A percentile compares a stretch with the other conserved stretches of the same genome.
Evolutionary conservation across 1,140 invertebrate genomes (phyloP).

Genomic region (Gerris buenoi): DNA sequence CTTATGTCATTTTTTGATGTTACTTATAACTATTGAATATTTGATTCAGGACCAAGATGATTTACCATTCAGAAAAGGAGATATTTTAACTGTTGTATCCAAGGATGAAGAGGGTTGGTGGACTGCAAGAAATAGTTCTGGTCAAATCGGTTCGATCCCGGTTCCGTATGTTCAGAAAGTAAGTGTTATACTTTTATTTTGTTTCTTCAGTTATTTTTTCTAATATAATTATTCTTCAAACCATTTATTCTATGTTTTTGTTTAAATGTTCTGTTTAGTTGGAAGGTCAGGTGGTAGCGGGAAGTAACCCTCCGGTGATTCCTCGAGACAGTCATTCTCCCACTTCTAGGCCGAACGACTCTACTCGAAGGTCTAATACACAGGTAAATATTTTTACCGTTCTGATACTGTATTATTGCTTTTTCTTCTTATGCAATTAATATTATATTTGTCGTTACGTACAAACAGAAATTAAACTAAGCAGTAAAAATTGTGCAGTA

Average conservation of each 20-base stretch:
- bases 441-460: too few relatives aligned
- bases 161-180: constrained; percentile 77
- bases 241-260: not conserved
- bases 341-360: constrained; percentile 24
- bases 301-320: not conserved
- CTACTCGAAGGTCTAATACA: constrained; percentile 28
- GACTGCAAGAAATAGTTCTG: constrained; percentile 78
- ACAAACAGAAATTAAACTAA: too few relatives aligned
- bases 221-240: not conserved
- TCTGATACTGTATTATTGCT: too few relatives aligned
- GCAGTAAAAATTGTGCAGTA: too few relatives aligned
- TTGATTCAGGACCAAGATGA: constrained; percentile 84
- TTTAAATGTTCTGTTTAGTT: not conserved
- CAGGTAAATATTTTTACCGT: constrained; percentile 27
- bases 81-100: constrained; percentile 77
- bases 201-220: not conserved
- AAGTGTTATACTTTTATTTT: not conserved
- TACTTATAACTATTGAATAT: too few relatives aligned
- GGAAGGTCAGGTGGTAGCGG: not conserved
- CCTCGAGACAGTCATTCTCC: constrained; percentile 22
- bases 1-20: too few relatives aligned
- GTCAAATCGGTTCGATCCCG: constrained; percentile 81
- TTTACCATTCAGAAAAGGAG: constrained; percentile 85
- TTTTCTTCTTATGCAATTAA: too few relatives aligned
- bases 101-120: constrained; percentile 97